Base-by-base conservation (phyloP, 2,113 vertebrate genomes). In the Tupaia tana region DNA sequence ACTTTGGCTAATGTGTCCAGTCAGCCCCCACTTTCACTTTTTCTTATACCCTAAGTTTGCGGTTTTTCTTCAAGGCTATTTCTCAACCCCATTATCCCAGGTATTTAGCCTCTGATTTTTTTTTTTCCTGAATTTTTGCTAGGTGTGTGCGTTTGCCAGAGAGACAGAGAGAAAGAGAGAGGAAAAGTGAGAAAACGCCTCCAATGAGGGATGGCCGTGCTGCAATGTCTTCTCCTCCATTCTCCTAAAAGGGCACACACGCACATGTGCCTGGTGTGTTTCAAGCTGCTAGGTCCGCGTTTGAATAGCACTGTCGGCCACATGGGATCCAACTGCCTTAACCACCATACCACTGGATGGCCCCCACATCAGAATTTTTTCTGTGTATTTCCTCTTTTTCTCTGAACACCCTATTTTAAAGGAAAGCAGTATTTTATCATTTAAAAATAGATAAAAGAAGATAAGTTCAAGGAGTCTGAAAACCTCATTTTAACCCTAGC, bases 361-460 rank as follows among this genome's bases (percentile, higher is more conserved):
- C 43, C 43, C 43, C 43, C 43, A 43, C 43, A 43, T 43, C 43
- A 3, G 43, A 43, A 43, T 43, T 43, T 43, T 79, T 52, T 81
- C 59, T 81, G 29, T 91, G 27, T 56, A 20, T 18, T 92, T 52
- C 10, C 25, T 56, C 75, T 34, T 88, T 61, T 73, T 87, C 11
- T 81, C 77, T 87, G 34, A 66, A n/a, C 27, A 91, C 58, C 34
- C 18, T 95, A 75, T 80, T 84, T 90, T 83, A 87, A 86, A 75
- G 20, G 31, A 70, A 84, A 1, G 1, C 2, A 25, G 34, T 73
- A 78, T 74, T 89, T 82, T 82, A 56, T n/a, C 84, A 86, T 29
- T 93, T 22, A 96, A 93, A 19, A 86, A 18, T 70, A 18, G 67
- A 73, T 56, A 12, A 78, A 84, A 75, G 9, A 5, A 19, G 31